Percentiles rank a stretch among this genome's conserved stretches.
Conservation (phyloP, 2,888 invertebrate genomes). For the Epinotia brunnichana region DNA sequence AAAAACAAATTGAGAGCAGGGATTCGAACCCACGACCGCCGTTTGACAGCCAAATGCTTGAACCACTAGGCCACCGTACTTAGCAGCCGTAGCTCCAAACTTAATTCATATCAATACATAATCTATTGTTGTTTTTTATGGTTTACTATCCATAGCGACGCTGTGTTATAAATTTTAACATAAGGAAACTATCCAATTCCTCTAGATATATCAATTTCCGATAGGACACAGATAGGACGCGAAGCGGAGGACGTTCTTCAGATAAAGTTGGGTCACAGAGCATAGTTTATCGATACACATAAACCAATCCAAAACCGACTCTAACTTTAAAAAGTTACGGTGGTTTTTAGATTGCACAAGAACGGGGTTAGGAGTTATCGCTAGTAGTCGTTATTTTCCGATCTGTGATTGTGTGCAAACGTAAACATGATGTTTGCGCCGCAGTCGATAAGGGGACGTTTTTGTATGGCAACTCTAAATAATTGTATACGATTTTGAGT, state of each 20-base stretch:
- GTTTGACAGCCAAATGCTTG: too few species aligned
- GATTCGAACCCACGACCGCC: too few species aligned
- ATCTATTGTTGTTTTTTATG: too few species aligned
- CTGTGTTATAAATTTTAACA: too few species aligned
- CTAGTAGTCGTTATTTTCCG: constrained; percentile 34
- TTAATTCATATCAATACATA: too few species aligned
- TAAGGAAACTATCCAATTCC: neutral
- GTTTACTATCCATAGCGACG: too few species aligned
- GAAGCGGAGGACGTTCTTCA: constrained; percentile 37
- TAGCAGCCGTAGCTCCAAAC: too few species aligned
- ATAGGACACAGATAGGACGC: constrained; percentile 22
- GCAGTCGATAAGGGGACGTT: constrained; percentile 6
- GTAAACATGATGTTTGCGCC: constrained; percentile 32
- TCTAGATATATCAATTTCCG: neutral
- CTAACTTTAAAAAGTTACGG: neutral
- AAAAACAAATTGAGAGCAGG: too few species aligned
- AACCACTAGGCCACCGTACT: too few species aligned
- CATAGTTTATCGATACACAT: constrained; percentile 28
- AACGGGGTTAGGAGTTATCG: constrained; percentile 30
- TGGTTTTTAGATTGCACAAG: neutral
- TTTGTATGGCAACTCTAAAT: neutral
- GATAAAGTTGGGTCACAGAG: constrained; percentile 35
- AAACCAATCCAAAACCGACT: constrained; percentile 11
- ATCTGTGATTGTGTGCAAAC: constrained; percentile 40
- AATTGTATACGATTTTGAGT: neutral